Conservation (phyloP, 2,113 vertebrate species). For the Fregata magnificens region DNA sequence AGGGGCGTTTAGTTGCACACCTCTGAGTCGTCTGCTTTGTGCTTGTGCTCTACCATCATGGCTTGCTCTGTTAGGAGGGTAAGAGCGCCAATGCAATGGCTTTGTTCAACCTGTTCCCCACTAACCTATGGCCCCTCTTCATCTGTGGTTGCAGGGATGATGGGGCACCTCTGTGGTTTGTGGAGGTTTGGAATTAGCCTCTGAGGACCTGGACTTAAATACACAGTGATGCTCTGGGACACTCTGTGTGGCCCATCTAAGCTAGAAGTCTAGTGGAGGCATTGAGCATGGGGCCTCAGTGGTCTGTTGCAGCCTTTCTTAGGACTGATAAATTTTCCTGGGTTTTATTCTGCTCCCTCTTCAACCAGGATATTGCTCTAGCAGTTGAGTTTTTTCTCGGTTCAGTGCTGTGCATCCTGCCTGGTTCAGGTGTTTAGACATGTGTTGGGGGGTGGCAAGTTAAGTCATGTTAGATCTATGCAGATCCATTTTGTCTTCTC, state of each 20-base stretch:
- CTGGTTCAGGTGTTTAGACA: neutral
- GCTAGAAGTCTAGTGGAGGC: neutral
- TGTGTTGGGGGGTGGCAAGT: fast-evolving
- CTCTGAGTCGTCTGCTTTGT: fast-evolving
- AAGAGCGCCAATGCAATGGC: neutral
- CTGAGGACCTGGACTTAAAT: neutral
- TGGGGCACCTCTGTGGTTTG: neutral
- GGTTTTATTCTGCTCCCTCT: neutral
- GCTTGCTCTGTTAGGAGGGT: neutral
- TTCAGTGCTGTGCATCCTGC: neutral
- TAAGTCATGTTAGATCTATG: neutral
- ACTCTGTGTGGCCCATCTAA: neutral
- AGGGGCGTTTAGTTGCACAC: neutral
- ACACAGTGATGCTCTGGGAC: neutral
- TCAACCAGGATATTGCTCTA: neutral
- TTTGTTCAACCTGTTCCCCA: neutral
- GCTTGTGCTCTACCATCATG: neutral
- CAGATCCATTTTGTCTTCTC: neutral
- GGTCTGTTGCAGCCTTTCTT: neutral
- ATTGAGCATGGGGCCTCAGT: neutral
- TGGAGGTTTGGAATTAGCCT: neutral
- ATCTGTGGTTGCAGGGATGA: neutral
- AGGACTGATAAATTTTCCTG: neutral
- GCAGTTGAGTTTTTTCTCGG: neutral
- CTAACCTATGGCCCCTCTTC: neutral